phyloP scores from a whole-genome alignment of 2,888 invertebrate genomes.

The Chymomyza fuscimana region DNA sequence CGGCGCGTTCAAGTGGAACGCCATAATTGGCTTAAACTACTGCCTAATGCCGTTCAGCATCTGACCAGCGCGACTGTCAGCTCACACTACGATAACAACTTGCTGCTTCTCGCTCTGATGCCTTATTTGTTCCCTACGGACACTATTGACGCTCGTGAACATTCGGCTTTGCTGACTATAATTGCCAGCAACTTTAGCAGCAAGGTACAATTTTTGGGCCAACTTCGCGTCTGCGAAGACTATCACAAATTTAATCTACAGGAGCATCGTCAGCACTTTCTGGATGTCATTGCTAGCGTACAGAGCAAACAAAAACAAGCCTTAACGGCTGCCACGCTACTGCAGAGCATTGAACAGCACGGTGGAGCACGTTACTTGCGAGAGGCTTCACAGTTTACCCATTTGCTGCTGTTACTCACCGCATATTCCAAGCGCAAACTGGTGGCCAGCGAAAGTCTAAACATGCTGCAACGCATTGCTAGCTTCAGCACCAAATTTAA shows the following conservation, averaged over 20 bases:
- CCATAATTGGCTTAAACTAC: conserved; percentile 79
- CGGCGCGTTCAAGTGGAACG: conserved; percentile 77
- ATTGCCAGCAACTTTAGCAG: conserved; percentile 58
- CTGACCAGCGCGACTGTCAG: conserved; percentile 80
- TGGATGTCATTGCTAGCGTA: conserved; percentile 58
- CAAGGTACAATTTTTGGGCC: conserved; percentile 56
- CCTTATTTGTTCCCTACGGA: conserved; percentile 67
- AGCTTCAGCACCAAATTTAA: conserved; percentile 49
- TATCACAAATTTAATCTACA: conserved; percentile 39
- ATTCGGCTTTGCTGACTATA: conserved; percentile 53
- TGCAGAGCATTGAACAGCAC: conserved; percentile 64
- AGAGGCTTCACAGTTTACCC: conserved; percentile 60
- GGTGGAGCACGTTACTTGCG: conserved; percentile 48
- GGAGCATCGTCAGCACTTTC: conserved; percentile 67
- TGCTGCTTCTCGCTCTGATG: conserved; percentile 72
- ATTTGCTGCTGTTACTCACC: conserved; percentile 66
- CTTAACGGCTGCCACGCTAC: conserved; percentile 49
- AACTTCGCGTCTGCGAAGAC: conserved; percentile 35
- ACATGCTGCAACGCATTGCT: conserved; percentile 57
- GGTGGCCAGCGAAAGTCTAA: conserved; percentile 42
- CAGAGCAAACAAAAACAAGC: conserved; percentile 43
- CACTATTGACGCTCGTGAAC: conserved; percentile 37
- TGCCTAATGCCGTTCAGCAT: conserved; percentile 79
- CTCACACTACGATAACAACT: conserved; percentile 77
- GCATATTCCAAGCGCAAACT: conserved; percentile 62